Percentiles rank a stretch among this genome's conserved stretches.
These are phyloP conservation scores for Pelodiscus sinensis DNA, from an alignment of 2,113 vertebrate species.

Conservation along the genomic window DNA sequence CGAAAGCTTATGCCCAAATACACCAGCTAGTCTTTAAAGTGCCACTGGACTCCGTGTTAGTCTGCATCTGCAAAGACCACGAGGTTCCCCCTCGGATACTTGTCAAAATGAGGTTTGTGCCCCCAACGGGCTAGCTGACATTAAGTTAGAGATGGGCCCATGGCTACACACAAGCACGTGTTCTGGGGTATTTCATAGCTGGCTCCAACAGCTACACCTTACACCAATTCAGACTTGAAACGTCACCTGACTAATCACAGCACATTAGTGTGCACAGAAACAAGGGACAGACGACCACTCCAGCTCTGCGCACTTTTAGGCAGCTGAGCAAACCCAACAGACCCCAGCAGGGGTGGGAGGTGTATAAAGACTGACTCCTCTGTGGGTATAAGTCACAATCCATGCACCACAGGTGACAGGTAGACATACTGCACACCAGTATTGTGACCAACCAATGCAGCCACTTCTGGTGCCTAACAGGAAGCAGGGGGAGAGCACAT, in stretches of 20 bases:
- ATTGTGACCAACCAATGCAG: conserved; percentile 20
- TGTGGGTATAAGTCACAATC: not conserved
- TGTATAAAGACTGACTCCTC: not conserved
- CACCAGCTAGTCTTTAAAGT: too few species aligned
- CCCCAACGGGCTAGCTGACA: not conserved
- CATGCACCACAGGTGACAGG: not conserved
- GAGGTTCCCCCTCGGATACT: too few species aligned
- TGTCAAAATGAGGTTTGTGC: not conserved
- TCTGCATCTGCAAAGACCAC: too few species aligned
- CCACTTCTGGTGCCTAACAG: not conserved
- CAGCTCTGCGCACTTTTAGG: not conserved
- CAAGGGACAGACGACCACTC: not conserved
- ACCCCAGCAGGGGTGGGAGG: not conserved
- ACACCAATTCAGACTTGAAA: not conserved
- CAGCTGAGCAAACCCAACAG: not conserved
- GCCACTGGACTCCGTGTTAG: too few species aligned
- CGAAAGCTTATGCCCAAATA: too few species aligned
- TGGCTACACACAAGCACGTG: not conserved
- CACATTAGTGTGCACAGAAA: not conserved
- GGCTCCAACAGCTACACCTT: not conserved
- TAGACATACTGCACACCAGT: conserved; percentile 18
- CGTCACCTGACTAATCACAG: not conserved
- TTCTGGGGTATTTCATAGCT: not conserved
- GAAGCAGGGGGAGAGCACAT: conserved; percentile 30
- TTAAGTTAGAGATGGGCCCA: not conserved